Base-by-base conservation (phyloP, 2,113 vertebrate genomes). In the Pardalotus punctatus region DNA sequence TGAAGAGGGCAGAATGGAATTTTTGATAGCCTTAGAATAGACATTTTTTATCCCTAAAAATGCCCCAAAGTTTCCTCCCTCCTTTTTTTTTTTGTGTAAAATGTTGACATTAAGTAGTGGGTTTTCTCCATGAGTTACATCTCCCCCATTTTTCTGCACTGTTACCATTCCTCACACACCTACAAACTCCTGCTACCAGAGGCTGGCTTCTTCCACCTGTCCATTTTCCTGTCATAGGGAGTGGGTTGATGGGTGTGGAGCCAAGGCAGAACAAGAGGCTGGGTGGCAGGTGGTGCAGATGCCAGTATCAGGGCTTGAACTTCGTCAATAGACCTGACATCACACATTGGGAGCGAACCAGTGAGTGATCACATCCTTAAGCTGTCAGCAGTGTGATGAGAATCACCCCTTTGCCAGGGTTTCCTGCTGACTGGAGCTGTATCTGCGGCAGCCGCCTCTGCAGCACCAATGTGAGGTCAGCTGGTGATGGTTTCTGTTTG, bases 221-320 rank as follows among this genome's bases (percentile, higher is more conserved):
- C 70, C 29, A 40, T 81, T 74, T 42, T 10, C 69, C 15, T 45
- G 23, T 58, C 16, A 7, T 2, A 27, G 38, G 31, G 27, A 51
- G 12, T 0, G 1, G 70, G n/a, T 11, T 47, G 38, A 22, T 47
- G 38, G 43, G 15, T 8, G 0, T 10, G 19, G 13, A 22, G 10
- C n/a, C 62, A 51, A 85, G 50, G 22, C 24, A 65, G 38, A 43
- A 4, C 11, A 31, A 19, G 29, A 48, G 25, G 14, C 36, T 47
- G 40, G 48, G 42, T 57, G 42, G 42, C 29, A 38, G 8, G 15
- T 35, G 16, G 12, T 25, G 23, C 25, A 33, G 38, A 21, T 3
- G 3, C 12, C 54, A 45, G n/a, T 69, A 31, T 29, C 17, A 35
- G 24, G n/a, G 36, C 36, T 53, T 50, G 47, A 23, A 28, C 23